These are phyloP conservation scores for Phrynocephalus versicolor DNA, from an alignment of 2,113 vertebrate genomes.

Conservation along the genomic window DNA sequence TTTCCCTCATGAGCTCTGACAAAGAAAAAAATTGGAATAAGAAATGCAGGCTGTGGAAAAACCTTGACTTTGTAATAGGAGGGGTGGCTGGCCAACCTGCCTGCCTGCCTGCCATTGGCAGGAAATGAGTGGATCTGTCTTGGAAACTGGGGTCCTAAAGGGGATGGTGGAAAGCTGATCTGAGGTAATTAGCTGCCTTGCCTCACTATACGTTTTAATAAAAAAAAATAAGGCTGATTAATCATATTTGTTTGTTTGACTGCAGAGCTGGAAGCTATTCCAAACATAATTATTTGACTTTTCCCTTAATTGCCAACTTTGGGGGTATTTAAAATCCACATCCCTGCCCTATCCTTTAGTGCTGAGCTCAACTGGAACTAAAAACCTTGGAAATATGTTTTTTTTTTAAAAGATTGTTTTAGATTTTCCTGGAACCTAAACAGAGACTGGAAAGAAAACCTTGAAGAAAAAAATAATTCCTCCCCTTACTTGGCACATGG, in stretches of 20 bases:
- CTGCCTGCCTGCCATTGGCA: not conserved
- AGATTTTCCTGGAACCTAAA: constrained; percentile 6
- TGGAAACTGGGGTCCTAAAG: not conserved
- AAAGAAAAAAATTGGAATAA: not conserved
- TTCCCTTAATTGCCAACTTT: not conserved
- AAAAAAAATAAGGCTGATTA: not conserved
- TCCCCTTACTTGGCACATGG: not conserved
- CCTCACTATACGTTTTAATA: not conserved
- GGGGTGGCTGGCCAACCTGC: too few relatives aligned
- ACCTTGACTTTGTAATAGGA: not conserved
- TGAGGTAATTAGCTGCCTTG: not conserved
- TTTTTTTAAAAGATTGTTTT: not conserved
- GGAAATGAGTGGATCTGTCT: not conserved
- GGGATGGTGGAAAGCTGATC: not conserved
- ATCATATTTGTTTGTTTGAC: constrained; percentile 1
- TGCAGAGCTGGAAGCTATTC: constrained; percentile 2
- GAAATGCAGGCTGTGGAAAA: not conserved
- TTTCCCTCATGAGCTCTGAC: too few relatives aligned
- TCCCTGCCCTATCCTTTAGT: not conserved
- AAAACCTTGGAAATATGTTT: constrained; percentile 9
- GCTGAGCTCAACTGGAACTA: constrained; percentile 9
- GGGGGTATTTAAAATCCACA: not conserved
- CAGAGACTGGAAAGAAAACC: constrained; percentile 3
- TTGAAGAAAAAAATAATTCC: not conserved
- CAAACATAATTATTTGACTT: constrained; percentile 4